Conservation (phyloP, 2,888 invertebrate genomes). For the Aporophyla lueneburgensis region DNA sequence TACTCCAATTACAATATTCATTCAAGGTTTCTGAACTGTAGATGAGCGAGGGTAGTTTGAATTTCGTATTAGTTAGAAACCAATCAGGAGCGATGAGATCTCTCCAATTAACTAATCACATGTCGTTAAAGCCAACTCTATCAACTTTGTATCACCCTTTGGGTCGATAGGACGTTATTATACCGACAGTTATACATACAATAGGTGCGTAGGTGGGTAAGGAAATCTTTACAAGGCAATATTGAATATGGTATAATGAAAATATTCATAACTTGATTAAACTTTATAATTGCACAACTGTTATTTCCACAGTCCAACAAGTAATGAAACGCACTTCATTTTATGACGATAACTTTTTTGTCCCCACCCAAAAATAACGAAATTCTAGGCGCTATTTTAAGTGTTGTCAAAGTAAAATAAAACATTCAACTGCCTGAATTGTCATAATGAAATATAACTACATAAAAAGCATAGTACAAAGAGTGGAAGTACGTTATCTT, state of each 20-base stretch:
- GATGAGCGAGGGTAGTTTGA: slow-evolving; percentile 41
- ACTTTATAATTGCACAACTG: too few species aligned
- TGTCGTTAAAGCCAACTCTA: slow-evolving; percentile 59
- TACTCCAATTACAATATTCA: slow-evolving; percentile 36
- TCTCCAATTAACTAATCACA: slow-evolving; percentile 66
- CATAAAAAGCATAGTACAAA: too few species aligned
- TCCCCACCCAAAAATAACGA: too few species aligned
- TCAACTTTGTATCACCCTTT: slow-evolving; percentile 45
- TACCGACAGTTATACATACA: background rate
- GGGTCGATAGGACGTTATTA: slow-evolving; percentile 30
- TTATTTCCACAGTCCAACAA: too few species aligned
- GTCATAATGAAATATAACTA: too few species aligned
- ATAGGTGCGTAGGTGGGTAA: background rate
- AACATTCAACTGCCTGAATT: too few species aligned
- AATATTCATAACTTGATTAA: too few species aligned
- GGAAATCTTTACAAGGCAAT: background rate
- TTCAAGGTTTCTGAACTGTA: slow-evolving; percentile 39
- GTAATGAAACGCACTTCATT: too few species aligned
- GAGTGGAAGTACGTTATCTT: too few species aligned
- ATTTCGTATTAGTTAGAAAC: slow-evolving; percentile 60
- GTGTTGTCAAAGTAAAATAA: too few species aligned
- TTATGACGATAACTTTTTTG: too few species aligned
- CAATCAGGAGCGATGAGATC: slow-evolving; percentile 61
- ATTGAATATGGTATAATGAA: background rate
- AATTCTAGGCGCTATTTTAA: too few species aligned